Percentiles rank a stretch among this genome's conserved stretches.
Conservation (phyloP, 2,797 vertebrate genomes). For the Anniella stebbinsi region DNA sequence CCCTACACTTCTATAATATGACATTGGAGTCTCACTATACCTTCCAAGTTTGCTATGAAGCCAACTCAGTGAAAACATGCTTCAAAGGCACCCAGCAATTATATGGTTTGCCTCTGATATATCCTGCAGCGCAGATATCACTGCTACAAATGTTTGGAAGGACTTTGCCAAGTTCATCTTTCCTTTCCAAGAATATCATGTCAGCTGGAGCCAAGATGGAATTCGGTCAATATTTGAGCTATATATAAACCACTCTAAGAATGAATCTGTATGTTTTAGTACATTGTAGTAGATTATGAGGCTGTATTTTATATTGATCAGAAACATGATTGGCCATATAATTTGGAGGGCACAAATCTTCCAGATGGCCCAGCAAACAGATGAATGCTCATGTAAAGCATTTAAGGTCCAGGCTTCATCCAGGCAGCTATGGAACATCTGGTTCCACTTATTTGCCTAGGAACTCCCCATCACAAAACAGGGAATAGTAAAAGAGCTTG, state of each 20-base stretch:
- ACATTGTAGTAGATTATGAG: not conserved
- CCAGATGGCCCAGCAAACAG: conserved; percentile 5
- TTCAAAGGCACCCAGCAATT: conserved; percentile 32
- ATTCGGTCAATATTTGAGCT: conserved; percentile 57
- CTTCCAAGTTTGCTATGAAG: conserved; percentile 3
- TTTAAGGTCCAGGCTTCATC: not conserved
- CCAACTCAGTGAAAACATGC: not conserved
- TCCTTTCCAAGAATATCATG: conserved; percentile 61
- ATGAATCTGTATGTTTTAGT: conserved; percentile 55
- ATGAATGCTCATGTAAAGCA: conserved; percentile 9
- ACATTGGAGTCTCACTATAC: conserved; percentile 22
- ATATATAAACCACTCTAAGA: conserved; percentile 18
- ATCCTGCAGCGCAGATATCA: conserved; percentile 46
- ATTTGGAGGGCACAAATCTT: not conserved
- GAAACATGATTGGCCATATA: not conserved
- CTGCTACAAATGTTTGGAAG: conserved; percentile 53
- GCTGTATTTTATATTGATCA: conserved; percentile 4
- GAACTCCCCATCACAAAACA: not conserved
- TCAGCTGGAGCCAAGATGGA: conserved; percentile 60
- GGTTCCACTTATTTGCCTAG: not conserved
- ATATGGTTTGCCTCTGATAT: conserved; percentile 24
- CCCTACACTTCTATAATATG: conserved; percentile 20
- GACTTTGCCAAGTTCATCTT: conserved; percentile 21
- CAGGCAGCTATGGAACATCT: conserved; percentile 1
- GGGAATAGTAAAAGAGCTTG: not conserved